Conservation (phyloP, 2,113 vertebrate species). For the Lycaon pictus region DNA sequence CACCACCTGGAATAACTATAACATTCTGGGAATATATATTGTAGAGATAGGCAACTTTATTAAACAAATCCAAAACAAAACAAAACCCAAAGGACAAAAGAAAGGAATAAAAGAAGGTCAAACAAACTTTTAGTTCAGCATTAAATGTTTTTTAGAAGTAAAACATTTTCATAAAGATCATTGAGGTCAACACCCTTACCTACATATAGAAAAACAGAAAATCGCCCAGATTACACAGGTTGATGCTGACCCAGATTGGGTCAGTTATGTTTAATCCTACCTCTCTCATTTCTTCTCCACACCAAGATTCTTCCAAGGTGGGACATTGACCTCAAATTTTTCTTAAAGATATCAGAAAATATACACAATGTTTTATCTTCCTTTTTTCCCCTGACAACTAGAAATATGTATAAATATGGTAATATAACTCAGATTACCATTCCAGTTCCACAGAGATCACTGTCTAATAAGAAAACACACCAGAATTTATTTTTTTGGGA, state of each 20-base stretch:
- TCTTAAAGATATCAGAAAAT: neutral
- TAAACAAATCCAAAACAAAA: neutral
- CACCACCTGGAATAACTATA: neutral
- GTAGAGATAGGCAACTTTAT: neutral
- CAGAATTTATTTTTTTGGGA: neutral
- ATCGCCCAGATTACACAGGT: neutral
- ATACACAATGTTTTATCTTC: neutral
- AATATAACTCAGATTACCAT: constrained; percentile 37
- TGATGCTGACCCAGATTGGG: neutral
- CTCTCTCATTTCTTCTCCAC: neutral
- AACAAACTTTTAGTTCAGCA: neutral
- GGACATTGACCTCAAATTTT: neutral
- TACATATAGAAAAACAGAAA: neutral
- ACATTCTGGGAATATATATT: neutral
- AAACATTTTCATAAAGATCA: neutral
- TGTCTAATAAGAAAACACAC: neutral
- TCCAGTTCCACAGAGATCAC: neutral
- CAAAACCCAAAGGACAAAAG: neutral
- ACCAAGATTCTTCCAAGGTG: neutral
- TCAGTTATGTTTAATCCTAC: neutral
- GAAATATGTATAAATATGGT: neutral
- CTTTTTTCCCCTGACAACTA: neutral
- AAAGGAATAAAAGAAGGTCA: neutral
- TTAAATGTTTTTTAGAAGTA: neutral
- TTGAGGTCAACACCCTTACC: neutral